Evolutionary conservation across 2,113 vertebrate genomes (phyloP).

Genomic region (Pycnonotus jocosus): DNA sequence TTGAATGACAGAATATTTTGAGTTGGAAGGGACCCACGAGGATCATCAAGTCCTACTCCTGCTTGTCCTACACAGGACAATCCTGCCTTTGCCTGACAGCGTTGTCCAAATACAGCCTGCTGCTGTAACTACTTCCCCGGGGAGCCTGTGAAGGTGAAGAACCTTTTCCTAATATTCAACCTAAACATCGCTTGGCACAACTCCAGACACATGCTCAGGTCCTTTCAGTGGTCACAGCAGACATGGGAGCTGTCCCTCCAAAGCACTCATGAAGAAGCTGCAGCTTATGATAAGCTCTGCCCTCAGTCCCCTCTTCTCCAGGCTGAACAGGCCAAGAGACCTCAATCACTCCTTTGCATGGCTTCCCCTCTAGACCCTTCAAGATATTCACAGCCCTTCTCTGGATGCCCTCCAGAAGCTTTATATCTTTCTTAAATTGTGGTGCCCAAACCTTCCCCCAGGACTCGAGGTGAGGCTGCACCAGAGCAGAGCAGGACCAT

Average conservation of each 20-base stretch:
- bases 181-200: neutral
- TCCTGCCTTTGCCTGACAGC: neutral
- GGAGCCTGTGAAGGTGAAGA: neutral
- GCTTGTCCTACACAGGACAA: neutral
- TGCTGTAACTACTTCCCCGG: neutral
- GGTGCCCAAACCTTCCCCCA: neutral
- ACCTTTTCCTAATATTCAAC: neutral
- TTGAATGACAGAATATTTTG: neutral
- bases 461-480: neutral
- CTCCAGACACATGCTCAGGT: fast-evolving
- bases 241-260: neutral
- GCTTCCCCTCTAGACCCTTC: neutral
- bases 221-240: neutral
- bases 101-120: fast-evolving
- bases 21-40: neutral
- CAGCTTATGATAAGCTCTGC: neutral
- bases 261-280: neutral
- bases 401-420: neutral
- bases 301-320: neutral
- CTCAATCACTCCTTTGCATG: neutral
- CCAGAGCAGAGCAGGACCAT: neutral
- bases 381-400: neutral
- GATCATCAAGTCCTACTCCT: neutral
- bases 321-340: neutral
- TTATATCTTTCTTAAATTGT: neutral